Percentiles rank a stretch among this genome's conserved stretches.
Conservation (phyloP, 64 coral and sea anemone species). For the Stylophora pistillata region DNA sequence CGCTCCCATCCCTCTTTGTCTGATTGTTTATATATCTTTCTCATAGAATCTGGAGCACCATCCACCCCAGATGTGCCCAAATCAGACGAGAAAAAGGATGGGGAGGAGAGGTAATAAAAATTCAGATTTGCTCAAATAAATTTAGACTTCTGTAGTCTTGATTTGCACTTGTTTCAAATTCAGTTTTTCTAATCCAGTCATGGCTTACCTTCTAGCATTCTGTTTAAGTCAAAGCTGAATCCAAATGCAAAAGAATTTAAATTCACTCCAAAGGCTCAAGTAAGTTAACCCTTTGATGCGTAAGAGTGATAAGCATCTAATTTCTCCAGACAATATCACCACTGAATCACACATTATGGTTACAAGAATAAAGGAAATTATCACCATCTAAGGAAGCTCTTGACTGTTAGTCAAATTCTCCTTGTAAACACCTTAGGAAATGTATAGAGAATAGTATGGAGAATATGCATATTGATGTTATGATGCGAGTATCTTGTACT, state of each 20-base stretch:
- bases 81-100: not conserved
- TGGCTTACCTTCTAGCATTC: constrained; percentile 9
- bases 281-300: not conserved
- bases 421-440: too few relatives aligned
- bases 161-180: not conserved
- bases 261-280: constrained; percentile 10
- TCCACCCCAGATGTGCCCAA: not conserved
- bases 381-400: too few relatives aligned
- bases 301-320: not conserved
- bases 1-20: too few relatives aligned
- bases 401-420: too few relatives aligned
- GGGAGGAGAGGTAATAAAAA: not conserved
- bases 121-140: too few relatives aligned
- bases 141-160: too few relatives aligned
- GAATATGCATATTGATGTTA: too few relatives aligned
- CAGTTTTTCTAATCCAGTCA: not conserved
- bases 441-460: too few relatives aligned
- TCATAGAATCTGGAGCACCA: not conserved
- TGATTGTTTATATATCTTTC: not conserved
- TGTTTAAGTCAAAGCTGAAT: constrained; percentile 20
- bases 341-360: not conserved
- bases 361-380: too few relatives aligned
- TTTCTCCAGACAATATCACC: not conserved
- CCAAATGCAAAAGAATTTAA: constrained; percentile 33
- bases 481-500: too few relatives aligned